Evolutionary conservation across 2,797 vertebrate genomes (phyloP), one percentile per base, ranked within the genome.

Genomic region (Enteromius trimaculatus): DNA sequence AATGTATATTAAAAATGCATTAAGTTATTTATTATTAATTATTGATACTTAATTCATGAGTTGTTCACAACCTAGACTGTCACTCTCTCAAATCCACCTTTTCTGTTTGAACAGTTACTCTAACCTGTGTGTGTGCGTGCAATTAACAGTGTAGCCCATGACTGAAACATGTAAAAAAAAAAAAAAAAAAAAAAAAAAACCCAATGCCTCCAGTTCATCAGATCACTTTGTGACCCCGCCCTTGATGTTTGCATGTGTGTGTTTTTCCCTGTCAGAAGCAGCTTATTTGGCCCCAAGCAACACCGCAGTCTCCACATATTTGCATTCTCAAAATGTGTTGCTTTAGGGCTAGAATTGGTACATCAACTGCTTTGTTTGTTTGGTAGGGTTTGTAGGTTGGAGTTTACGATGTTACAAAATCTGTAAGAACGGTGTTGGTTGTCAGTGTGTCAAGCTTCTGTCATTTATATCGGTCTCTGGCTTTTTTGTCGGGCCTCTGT

Each of bases 121-220:
- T 87, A 82, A 68, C 23, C 68, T 86, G 55, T 13, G 55, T 55
- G 53, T 58, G 55, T 13, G 60, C 16, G 87, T 92, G 90, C 90
- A 92, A 90, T 90, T 90, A 90, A 90, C 91, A 90, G 87, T 92
- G 91, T 92, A 92, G 89, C 92, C 92, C 92, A 92, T 93, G 93
- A 95, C 95, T 94, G 91, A 90, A 89, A 90, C 90, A 90, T 37
- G 37, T 37, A 14, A 13, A 14, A 47, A 42, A 37, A 86, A 2
- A 14, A 47, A 42, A 37, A 86, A 2, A 31, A 44, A 44, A 44
- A 44, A 39, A 6, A 86, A 88, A 90, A 93, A 91, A 94, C 91
- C 91, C 91, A 90, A 92, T 89, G 89, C 91, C 92, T 93, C 91
- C 89, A 92, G 93, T 95, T 93, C 90, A 92, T 95, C 93, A 94